Evolutionary conservation across 2,888 invertebrate genomes (phyloP).

Genomic region (Argyresthia goedartella): DNA sequence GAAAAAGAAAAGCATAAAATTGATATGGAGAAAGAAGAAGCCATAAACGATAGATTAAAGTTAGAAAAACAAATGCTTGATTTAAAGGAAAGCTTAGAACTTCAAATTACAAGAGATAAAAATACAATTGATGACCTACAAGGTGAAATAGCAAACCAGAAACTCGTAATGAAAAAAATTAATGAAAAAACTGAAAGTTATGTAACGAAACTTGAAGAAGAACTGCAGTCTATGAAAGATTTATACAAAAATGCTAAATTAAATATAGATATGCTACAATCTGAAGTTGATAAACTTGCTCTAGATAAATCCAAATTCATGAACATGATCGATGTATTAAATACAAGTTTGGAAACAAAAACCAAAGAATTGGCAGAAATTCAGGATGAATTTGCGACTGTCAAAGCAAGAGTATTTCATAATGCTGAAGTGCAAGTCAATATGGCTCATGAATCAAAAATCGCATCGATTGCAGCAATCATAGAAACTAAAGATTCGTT

Average conservation of each 20-base stretch:
- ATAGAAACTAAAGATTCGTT: no score
- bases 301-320: conserved; percentile 22
- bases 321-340: conserved; percentile 21
- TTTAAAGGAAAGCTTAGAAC: conserved; percentile 32
- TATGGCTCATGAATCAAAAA: background rate
- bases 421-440: conserved; percentile 20
- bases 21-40: conserved; percentile 47
- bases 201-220: conserved; percentile 37
- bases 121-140: conserved; percentile 40
- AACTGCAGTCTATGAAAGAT: conserved; percentile 31
- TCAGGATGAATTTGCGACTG: conserved; percentile 23
- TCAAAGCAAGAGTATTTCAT: conserved; percentile 24
- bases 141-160: conserved; percentile 43
- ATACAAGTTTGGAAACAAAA: conserved; percentile 26
- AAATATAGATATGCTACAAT: conserved; percentile 29
- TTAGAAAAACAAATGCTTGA: conserved; percentile 35
- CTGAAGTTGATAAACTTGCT: conserved; percentile 19
- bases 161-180: conserved; percentile 40
- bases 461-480: no score
- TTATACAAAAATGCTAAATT: conserved; percentile 30
- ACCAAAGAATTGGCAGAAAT: conserved; percentile 27
- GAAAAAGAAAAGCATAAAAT: conserved; percentile 57
- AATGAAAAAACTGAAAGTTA: conserved; percentile 34
- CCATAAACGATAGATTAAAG: conserved; percentile 30
- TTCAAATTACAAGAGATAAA: conserved; percentile 32